A percentile compares a stretch with the other conserved stretches of the same genome.
These are phyloP conservation scores for Zaprionus lachaisei DNA, from an alignment of 1,140 invertebrate species.

Conservation along the genomic window DNA sequence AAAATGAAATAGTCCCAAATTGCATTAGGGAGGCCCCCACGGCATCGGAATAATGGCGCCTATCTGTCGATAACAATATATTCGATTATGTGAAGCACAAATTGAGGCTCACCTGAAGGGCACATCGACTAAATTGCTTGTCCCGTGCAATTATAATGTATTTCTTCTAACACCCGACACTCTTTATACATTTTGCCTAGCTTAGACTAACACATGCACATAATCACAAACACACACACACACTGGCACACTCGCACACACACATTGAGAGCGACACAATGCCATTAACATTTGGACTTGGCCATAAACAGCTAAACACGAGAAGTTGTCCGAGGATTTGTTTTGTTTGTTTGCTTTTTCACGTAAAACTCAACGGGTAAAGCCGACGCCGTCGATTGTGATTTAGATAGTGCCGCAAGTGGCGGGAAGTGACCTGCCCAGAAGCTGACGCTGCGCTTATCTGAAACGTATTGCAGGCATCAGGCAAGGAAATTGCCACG, in stretches of 20 bases:
- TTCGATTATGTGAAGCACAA: conserved; percentile 56
- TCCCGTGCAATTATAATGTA: conserved; percentile 74
- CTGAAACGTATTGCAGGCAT: conserved; percentile 67
- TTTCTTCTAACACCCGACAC: conserved; percentile 44
- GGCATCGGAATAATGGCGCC: conserved; percentile 57
- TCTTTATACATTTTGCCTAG: conserved; percentile 39
- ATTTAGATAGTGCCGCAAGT: conserved; percentile 33
- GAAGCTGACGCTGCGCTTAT: conserved; percentile 67
- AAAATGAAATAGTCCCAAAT: conserved; percentile 76
- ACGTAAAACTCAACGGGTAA: conserved; percentile 43
- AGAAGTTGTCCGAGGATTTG: conserved; percentile 60
- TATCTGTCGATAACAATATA: conserved; percentile 68
- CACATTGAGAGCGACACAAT: conserved; percentile 13
- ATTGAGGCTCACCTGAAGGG: conserved; percentile 69
- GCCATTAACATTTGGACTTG: conserved; percentile 42
- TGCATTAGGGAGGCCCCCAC: conserved; percentile 53
- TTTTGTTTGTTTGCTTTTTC: conserved; percentile 53
- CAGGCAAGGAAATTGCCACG: conserved; percentile 64
- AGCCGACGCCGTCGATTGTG: conserved; percentile 6
- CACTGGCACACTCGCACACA: conserved; percentile 10
- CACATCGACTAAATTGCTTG: conserved; percentile 72
- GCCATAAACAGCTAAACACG: conserved; percentile 40
- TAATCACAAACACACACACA: conserved; percentile 8
- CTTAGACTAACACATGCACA: conserved; percentile 8
- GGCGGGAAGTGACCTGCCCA: conserved; percentile 42